Evolutionary conservation across 2,888 invertebrate genomes (phyloP), one percentile per base, ranked within the genome.

Genomic region (Rhaphigaster nebulosa): DNA sequence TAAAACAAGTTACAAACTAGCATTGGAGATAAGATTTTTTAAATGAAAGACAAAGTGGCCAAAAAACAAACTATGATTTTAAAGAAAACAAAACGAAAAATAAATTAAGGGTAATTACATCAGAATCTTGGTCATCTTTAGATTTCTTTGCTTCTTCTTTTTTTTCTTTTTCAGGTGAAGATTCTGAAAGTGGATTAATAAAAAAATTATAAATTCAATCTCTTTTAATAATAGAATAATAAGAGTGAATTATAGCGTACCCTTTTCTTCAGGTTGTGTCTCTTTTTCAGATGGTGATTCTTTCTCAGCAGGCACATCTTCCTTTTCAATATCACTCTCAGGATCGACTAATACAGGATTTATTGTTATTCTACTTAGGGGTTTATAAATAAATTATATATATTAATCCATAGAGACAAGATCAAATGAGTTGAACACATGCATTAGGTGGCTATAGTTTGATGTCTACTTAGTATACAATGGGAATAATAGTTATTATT

Each of bases 251-350:
- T 34, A 52, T 65, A 70, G 5, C 26, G 15, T 88, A 89, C 89
- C 92, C 91, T 94, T 93, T 26, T 93, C 93, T 23, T 91, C 92
- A 84, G 93, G 92, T 91, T 93, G 93, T 91, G 93, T 93, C 50
- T 88, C 91, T 92, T 93, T 87, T 91, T 92, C 89, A 18, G 91
- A 91, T 90, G 91, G 91, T 50, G 92, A 91, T 70, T 92, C 92
- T 88, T 93, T 92, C 38, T 92, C 91, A 45, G 65, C 26, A 29
- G 92, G 92, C 54, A 90, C 88, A 41, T 92, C 92, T 92, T 92
- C 88, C 90, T 93, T 93, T 90, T 93, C 92, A 92, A 91, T 89
- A 26, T 89, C 89, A 80, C 89, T 89, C 10, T 89, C 89, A 80
- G 89, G 89, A 89, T 89, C 89, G 23, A 89, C 89, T 89, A 50